phyloP scores from a whole-genome alignment of 2,797 vertebrate genomes.

The Darevskia mixta region DNA sequence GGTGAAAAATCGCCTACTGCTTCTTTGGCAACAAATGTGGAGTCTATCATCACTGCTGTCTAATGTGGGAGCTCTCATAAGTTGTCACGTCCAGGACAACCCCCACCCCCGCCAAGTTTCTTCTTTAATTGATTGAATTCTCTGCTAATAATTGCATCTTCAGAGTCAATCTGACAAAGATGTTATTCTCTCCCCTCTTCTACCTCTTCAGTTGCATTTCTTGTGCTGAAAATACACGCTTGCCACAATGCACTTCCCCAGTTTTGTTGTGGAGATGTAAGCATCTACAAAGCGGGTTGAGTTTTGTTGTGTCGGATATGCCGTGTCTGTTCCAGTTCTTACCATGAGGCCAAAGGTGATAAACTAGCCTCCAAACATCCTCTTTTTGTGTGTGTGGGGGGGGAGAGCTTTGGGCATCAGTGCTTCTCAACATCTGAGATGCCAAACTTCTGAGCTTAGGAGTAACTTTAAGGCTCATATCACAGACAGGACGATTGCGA shows the following conservation, averaged over 20 bases:
- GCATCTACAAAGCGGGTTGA: neutral
- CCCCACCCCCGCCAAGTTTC: too few relatives aligned
- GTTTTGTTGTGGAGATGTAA: neutral
- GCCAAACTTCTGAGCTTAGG: too few relatives aligned
- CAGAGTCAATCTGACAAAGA: neutral
- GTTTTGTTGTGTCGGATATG: neutral
- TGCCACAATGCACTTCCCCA: neutral
- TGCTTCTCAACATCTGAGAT: too few relatives aligned
- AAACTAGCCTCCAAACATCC: neutral
- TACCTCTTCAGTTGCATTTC: neutral
- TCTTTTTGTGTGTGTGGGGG: too few relatives aligned
- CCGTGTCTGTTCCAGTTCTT: neutral
- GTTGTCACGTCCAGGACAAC: too few relatives aligned
- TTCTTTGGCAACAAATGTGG: too few relatives aligned
- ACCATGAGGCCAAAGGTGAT: neutral
- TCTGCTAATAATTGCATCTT: neutral
- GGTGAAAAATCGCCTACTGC: too few relatives aligned
- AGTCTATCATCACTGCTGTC: too few relatives aligned
- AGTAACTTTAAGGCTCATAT: neutral
- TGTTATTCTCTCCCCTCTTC: neutral
- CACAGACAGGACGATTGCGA: too few relatives aligned
- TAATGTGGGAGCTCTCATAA: too few relatives aligned
- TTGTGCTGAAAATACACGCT: neutral
- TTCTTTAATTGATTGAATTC: too few relatives aligned
- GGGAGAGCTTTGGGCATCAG: too few relatives aligned